Evolutionary conservation across 2,113 vertebrate species (phyloP).

Genomic region (Megaceryle torquata): DNA sequence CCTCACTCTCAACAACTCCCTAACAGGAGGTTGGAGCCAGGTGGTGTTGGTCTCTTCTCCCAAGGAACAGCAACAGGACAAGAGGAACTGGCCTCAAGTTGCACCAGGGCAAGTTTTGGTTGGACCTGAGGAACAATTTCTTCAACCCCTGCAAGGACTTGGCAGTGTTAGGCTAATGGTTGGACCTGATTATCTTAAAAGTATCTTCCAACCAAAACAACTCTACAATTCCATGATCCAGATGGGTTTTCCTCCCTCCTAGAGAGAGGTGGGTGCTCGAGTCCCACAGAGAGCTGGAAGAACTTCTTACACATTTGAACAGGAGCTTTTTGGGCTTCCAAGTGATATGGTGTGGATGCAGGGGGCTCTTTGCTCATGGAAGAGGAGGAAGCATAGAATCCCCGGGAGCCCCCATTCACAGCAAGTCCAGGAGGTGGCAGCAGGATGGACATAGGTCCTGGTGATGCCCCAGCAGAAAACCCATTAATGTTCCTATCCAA

Average conservation of each 20-base stretch:
- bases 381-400: neutral
- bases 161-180: no score
- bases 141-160: no score
- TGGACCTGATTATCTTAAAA: no score
- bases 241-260: neutral
- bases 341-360: neutral
- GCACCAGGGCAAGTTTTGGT: no score
- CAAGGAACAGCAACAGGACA: no score
- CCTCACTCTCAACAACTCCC: no score
- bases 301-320: neutral
- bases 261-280: neutral
- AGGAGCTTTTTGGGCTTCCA: neutral
- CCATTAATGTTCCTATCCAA: neutral
- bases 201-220: no score
- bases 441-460: no score
- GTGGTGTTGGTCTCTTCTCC: no score
- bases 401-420: neutral
- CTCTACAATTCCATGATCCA: neutral
- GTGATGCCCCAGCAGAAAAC: neutral
- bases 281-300: neutral
- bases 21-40: no score
- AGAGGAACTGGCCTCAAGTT: no score
- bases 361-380: neutral
- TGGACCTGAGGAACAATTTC: no score
- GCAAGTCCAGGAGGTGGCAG: neutral